Conservation (phyloP, 2,888 invertebrate genomes). For the Dasypogon diadema region DNA sequence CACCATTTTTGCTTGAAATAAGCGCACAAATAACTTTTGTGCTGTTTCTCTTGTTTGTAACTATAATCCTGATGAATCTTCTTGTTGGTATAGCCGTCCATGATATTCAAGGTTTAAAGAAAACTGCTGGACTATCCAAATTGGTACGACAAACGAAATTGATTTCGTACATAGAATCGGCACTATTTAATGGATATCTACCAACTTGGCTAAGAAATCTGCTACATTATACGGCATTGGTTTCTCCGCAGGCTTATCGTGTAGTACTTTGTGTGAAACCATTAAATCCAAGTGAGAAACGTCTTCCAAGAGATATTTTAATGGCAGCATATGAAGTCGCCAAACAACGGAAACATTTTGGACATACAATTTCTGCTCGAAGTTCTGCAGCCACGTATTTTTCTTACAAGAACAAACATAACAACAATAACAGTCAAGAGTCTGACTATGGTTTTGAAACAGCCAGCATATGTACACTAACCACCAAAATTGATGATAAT, state of each 20-base stretch:
- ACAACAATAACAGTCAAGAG: conserved; percentile 63
- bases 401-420: conserved; percentile 74
- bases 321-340: conserved; percentile 86
- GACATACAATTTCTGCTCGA: conserved; percentile 77
- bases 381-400: conserved; percentile 75
- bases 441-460: conserved; percentile 72
- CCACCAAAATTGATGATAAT: conserved; percentile 77
- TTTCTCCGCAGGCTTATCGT: conserved; percentile 84
- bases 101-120: conserved; percentile 86
- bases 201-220: conserved; percentile 81
- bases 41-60: conserved; percentile 83
- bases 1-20: conserved; percentile 80
- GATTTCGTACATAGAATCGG: conserved; percentile 87
- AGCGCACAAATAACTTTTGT: conserved; percentile 87
- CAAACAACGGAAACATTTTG: conserved; percentile 78
- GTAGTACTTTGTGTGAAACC: conserved; percentile 87
- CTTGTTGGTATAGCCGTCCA: conserved; percentile 89
- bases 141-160: conserved; percentile 86
- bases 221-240: conserved; percentile 81
- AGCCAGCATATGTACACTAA: conserved; percentile 72
- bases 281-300: conserved; percentile 84
- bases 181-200: conserved; percentile 82
- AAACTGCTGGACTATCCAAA: conserved; percentile 86
- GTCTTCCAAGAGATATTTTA: conserved; percentile 82
- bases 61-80: conserved; percentile 87